These are phyloP conservation scores for Heterohyrax brucei DNA, from an alignment of 2,797 vertebrate species.

Conservation along the genomic window DNA sequence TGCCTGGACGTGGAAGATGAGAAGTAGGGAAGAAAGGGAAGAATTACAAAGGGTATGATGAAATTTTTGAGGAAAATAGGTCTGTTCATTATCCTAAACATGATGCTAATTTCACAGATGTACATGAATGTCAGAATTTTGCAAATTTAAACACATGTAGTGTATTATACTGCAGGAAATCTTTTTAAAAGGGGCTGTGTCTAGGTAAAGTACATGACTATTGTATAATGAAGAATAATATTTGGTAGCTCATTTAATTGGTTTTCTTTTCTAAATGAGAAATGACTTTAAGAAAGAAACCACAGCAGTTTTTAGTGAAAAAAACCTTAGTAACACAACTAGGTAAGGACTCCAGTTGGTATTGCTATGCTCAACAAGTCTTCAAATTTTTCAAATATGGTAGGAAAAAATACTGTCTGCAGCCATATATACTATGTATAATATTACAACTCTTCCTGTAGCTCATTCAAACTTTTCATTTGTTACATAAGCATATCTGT, in stretches of 20 bases:
- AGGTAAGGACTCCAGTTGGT: background rate
- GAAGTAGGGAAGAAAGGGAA: background rate
- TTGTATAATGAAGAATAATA: conserved; percentile 9
- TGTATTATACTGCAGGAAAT: background rate
- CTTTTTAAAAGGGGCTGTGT: background rate
- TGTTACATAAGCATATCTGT: conserved; percentile 13
- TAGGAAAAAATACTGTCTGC: conserved; percentile 19
- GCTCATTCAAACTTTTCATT: conserved; percentile 48
- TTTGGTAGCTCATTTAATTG: background rate
- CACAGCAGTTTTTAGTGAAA: background rate
- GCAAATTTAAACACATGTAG: background rate
- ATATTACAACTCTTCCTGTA: background rate
- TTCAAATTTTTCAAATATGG: background rate
- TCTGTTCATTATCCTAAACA: background rate
- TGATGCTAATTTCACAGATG: background rate
- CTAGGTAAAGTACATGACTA: background rate
- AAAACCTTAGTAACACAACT: background rate
- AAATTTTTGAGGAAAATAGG: background rate
- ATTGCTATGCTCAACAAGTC: background rate
- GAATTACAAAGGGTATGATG: background rate
- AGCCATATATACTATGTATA: background rate
- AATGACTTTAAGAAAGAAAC: conserved; percentile 41
- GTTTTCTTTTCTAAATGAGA: conserved; percentile 46
- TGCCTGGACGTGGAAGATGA: background rate
- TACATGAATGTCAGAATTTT: background rate